Base-by-base conservation (phyloP, 37 sponge, comb jelly and placozoan genomes). In the Crambe crambe region DNA sequence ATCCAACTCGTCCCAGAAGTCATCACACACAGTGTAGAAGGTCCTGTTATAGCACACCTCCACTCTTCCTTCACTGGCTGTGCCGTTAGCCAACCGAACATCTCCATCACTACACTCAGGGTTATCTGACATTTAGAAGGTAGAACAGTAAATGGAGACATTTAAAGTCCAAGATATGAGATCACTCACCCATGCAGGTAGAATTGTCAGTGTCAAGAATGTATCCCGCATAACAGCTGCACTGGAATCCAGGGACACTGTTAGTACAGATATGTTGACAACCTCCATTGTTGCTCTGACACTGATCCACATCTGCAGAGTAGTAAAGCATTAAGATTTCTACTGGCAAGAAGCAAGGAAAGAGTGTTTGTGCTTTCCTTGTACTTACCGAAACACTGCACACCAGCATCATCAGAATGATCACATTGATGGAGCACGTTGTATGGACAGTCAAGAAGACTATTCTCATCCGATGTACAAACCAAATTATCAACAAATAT, bases 281-380 rank as follows among this genome's bases (percentile, higher is more conserved):
- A 10, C 72, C 78, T 39, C 78, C 78, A 77, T 85, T 78, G 34
- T 66, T 57, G 64, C 30, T 25, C 0, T 15, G 47, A 71, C 87
- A 86, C 75, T 86, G 68, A 66, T 86, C 47, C 8, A 80, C 74
- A 74, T 86, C 87, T 80, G 79, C 2, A 65, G 30, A 47, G 51
- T 47, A 47, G 12, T 47, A 15, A 47, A 15, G 12, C 51, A 47
- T 15, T 47, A 47, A 47, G n/a, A n/a, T n/a, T n/a, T n/a, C n/a
- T n/a, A n/a, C n/a, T n/a, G n/a, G n/a, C n/a, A n/a, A n/a, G n/a
- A n/a, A n/a, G n/a, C n/a, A n/a, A n/a, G n/a, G n/a, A n/a, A n/a
- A n/a, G n/a, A n/a, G n/a, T n/a, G n/a, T n/a, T n/a, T n/a, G n/a
- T n/a, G n/a, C n/a, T n/a, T n/a, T n/a, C n/a, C n/a, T n/a, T n/a